Conservation (phyloP, 53 echinoderm and acorn worm species). For the Actinopyga echinites region DNA sequence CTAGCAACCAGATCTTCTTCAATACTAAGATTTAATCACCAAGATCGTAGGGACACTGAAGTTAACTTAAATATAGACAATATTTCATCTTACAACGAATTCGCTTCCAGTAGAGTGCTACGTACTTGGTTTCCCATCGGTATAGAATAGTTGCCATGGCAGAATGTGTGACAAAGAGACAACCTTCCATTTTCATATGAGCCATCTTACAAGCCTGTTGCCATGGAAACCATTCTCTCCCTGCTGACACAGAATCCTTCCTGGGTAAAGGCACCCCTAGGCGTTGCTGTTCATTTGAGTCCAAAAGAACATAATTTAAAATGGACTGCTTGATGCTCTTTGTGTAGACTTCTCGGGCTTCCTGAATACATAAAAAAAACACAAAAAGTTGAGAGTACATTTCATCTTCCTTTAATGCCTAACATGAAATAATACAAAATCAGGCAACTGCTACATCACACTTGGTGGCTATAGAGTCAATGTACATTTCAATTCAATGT, state of each 20-base stretch:
- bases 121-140: constrained; percentile 94
- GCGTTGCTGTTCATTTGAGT: constrained; percentile 70
- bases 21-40: too few relatives aligned
- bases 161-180: constrained; percentile 82
- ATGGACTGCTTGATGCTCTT: constrained; percentile 80
- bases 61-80: too few relatives aligned
- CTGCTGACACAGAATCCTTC: constrained; percentile 81
- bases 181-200: constrained; percentile 73
- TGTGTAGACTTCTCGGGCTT: constrained; percentile 69
- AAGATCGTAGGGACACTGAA: too few relatives aligned
- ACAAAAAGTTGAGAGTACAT: background rate
- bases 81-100: too few relatives aligned
- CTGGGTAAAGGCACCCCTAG: constrained; percentile 80
- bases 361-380: constrained; percentile 47
- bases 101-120: background rate
- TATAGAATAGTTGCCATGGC: constrained; percentile 89
- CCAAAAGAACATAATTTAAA: constrained; percentile 89
- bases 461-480: too few relatives aligned
- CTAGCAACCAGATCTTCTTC: too few relatives aligned
- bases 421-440: background rate
- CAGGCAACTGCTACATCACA: background rate
- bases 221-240: constrained; percentile 95
- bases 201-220: constrained; percentile 73
- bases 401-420: background rate
- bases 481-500: too few relatives aligned